Evolutionary conservation across 2,113 vertebrate genomes (phyloP).

Genomic region (Poicephalus gulielmi): DNA sequence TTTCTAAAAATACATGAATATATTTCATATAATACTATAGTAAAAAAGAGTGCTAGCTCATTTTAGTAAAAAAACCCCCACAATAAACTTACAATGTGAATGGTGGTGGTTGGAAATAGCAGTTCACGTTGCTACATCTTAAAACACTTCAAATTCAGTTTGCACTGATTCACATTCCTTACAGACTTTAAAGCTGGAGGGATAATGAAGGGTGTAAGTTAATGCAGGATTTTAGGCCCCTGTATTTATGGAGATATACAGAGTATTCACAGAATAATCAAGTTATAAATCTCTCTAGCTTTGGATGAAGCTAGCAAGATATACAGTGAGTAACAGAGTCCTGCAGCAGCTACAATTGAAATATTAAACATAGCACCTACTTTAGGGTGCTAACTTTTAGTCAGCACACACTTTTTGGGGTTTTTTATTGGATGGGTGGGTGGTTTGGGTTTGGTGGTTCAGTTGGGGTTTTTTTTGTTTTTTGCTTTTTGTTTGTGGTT

Average conservation of each 20-base stretch:
- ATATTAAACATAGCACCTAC: neutral
- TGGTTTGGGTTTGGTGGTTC: neutral
- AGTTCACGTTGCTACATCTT: neutral
- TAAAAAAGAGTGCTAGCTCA: slow-evolving; percentile 15
- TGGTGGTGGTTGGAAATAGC: neutral
- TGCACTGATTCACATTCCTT: slow-evolving; percentile 13
- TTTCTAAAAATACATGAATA: slow-evolving; percentile 22
- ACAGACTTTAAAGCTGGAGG: neutral
- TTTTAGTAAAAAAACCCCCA: neutral
- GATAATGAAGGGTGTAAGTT: neutral
- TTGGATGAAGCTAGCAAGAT: slow-evolving; percentile 18
- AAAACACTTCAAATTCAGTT: neutral
- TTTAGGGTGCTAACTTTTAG: neutral
- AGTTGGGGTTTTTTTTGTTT: neutral
- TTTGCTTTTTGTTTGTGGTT: too few relatives aligned
- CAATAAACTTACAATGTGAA: neutral
- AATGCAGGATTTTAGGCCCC: neutral
- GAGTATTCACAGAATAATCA: slow-evolving; percentile 66
- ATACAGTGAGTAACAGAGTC: neutral
- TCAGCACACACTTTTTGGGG: neutral
- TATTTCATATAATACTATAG: slow-evolving; percentile 24
- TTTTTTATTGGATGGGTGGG: neutral
- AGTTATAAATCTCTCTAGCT: slow-evolving; percentile 32
- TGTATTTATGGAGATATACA: neutral
- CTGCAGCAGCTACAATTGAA: neutral